phyloP scores from a whole-genome alignment of 2,113 vertebrate genomes.

The Urocolius indicus region DNA sequence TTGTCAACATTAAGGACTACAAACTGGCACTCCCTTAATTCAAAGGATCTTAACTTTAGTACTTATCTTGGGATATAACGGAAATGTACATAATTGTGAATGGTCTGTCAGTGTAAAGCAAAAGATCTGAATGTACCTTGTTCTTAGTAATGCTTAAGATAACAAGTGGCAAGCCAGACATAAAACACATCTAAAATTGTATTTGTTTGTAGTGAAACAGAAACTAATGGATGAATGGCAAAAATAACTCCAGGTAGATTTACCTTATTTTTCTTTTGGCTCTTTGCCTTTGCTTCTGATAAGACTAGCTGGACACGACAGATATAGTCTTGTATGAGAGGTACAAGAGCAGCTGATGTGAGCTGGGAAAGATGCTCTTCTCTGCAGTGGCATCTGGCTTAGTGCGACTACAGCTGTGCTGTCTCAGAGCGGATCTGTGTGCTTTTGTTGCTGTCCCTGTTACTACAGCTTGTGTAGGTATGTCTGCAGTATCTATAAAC shows the following conservation, averaged over 20 bases:
- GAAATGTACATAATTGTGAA: neutral
- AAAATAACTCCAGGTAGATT: neutral
- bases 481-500: neutral
- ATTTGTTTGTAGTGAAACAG: neutral
- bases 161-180: neutral
- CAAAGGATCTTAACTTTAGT: neutral
- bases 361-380: neutral
- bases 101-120: neutral
- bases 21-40: neutral
- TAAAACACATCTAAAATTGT: neutral
- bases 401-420: neutral
- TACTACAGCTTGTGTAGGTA: neutral
- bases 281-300: neutral
- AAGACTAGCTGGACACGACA: neutral
- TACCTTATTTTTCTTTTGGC: neutral
- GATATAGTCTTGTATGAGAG: neutral
- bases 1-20: constrained; percentile 32
- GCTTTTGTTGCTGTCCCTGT: neutral
- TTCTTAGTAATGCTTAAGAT: neutral
- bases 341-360: neutral
- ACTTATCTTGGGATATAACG: neutral
- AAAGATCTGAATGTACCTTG: neutral
- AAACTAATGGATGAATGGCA: neutral
- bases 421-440: neutral
- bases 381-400: neutral